phyloP scores from a whole-genome alignment of 2,113 vertebrate species.

The Neotragus moschatus region DNA sequence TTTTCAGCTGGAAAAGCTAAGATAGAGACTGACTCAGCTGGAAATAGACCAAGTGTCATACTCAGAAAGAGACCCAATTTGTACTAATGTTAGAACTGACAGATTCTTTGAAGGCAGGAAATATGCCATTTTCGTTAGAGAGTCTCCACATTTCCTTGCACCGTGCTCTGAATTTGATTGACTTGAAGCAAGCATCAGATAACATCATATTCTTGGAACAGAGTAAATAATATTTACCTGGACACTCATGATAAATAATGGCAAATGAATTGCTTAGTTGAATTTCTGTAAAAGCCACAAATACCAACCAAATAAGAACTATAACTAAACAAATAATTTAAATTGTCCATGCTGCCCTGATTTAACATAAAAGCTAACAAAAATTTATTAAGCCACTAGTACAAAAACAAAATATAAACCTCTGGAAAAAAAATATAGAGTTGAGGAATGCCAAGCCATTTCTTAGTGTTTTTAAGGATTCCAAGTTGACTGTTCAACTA shows the following conservation, averaged over 20 bases:
- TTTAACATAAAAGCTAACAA: background rate
- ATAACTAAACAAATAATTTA: background rate
- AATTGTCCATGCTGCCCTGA: background rate
- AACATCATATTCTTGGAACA: background rate
- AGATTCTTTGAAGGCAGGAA: slow-evolving; percentile 21
- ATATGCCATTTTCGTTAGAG: slow-evolving; percentile 32
- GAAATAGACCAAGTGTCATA: slow-evolving; percentile 26
- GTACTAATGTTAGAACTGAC: slow-evolving; percentile 39
- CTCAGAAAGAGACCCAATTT: slow-evolving; percentile 28
- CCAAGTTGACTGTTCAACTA: background rate
- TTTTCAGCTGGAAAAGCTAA: background rate
- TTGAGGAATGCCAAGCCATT: background rate
- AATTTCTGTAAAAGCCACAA: background rate
- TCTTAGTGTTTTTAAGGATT: background rate
- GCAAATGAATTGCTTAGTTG: background rate
- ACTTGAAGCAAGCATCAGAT: background rate
- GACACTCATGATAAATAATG: background rate
- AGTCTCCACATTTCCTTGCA: background rate
- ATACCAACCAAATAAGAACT: background rate
- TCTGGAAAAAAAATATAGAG: background rate
- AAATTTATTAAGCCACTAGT: background rate
- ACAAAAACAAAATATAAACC: background rate
- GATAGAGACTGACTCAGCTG: background rate
- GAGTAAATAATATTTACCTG: background rate
- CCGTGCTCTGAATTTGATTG: slow-evolving; percentile 14